Evolutionary conservation across 1,140 invertebrate species (phyloP).

Genomic region (Drosophila repleta): DNA sequence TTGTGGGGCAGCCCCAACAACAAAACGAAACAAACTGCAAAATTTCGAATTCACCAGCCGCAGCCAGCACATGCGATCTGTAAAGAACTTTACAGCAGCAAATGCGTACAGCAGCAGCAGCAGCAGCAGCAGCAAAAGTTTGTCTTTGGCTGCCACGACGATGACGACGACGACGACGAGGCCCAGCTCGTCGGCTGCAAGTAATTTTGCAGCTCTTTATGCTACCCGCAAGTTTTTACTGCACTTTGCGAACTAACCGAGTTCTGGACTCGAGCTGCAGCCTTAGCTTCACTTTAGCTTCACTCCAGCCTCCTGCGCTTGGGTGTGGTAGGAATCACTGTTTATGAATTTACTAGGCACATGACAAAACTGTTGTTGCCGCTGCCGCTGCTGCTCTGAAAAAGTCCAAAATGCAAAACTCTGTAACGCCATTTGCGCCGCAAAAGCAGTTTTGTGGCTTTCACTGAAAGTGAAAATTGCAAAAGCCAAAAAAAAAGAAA

Average conservation of each 20-base stretch:
- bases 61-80: slow-evolving; percentile 73
- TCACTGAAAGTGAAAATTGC: slow-evolving; percentile 21
- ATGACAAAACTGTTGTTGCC: slow-evolving; percentile 49
- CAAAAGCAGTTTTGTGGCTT: slow-evolving; percentile 24
- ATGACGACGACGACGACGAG: too few species aligned
- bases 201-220: slow-evolving; percentile 76
- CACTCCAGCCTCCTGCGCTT: background rate
- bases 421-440: slow-evolving; percentile 36
- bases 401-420: slow-evolving; percentile 46
- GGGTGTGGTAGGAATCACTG: slow-evolving; percentile 62
- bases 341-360: slow-evolving; percentile 76
- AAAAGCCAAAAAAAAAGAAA: background rate
- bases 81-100: slow-evolving; percentile 36
- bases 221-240: slow-evolving; percentile 80
- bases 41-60: slow-evolving; percentile 79
- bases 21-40: slow-evolving; percentile 62
- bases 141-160: slow-evolving; percentile 51
- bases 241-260: slow-evolving; percentile 71
- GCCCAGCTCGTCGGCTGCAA: slow-evolving; percentile 48
- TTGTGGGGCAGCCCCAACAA: slow-evolving; percentile 21
- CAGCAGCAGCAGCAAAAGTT: slow-evolving; percentile 58
- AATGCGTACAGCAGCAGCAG: slow-evolving; percentile 19
- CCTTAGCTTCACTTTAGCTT: background rate
- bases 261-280: slow-evolving; percentile 26
- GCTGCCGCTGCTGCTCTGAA: slow-evolving; percentile 23